phyloP scores from a whole-genome alignment of 2,113 vertebrate genomes.

The Anoplopoma fimbria region DNA sequence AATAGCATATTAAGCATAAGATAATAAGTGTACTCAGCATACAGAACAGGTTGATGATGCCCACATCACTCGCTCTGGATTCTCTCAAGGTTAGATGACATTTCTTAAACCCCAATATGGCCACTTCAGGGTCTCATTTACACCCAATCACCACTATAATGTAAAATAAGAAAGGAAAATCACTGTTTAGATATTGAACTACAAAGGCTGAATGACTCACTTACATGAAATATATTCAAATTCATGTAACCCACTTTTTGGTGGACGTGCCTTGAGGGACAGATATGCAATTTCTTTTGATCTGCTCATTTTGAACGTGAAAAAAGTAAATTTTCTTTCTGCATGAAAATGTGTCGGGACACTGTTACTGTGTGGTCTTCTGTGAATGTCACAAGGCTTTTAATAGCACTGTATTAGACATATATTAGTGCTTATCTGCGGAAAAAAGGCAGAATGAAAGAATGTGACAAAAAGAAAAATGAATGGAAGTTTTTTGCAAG shows the following conservation, averaged over 20 bases:
- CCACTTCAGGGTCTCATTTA: background rate
- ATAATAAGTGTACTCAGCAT: background rate
- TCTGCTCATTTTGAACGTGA: conserved; percentile 52
- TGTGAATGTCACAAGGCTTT: conserved; percentile 50
- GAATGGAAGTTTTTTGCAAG: conserved; percentile 6
- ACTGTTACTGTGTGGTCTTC: conserved; percentile 27
- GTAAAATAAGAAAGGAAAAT: conserved; percentile 11
- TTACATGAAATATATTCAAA: conserved; percentile 58
- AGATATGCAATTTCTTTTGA: conserved; percentile 46
- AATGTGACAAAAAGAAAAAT: conserved; percentile 6
- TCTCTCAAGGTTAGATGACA: conserved; percentile 4
- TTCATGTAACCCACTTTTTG: conserved; percentile 63
- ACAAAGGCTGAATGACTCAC: conserved; percentile 29
- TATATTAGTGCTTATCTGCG: background rate
- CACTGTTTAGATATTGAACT: conserved; percentile 19
- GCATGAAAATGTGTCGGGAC: conserved; percentile 7
- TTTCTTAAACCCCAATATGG: background rate
- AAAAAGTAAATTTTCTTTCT: conserved; percentile 21
- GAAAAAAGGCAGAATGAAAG: background rate
- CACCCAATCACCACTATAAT: background rate
- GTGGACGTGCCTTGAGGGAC: conserved; percentile 33
- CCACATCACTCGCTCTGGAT: background rate
- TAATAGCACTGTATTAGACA: conserved; percentile 7
- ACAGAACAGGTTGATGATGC: no score
- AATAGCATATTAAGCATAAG: background rate